Conservation (phyloP, 2,797 vertebrate species). For the Peromyscus attwateri region DNA sequence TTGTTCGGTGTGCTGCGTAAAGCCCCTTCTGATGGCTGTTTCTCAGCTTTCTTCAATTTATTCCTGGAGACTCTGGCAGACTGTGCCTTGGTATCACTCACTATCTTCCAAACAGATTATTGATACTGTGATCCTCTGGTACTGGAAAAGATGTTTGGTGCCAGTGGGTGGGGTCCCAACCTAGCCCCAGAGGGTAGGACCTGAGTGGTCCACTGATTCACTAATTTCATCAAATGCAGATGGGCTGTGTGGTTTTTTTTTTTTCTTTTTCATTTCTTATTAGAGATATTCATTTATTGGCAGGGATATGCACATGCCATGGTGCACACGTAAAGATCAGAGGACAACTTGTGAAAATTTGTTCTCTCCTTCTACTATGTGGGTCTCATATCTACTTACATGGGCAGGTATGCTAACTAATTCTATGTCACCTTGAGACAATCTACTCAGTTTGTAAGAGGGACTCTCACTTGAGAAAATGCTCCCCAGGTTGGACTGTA, state of each 20-base stretch:
- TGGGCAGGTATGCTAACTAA: background rate
- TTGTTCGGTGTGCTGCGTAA: background rate
- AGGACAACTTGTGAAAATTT: background rate
- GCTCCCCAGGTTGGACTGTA: background rate
- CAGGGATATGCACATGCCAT: too few species aligned
- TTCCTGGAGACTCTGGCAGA: background rate
- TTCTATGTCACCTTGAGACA: background rate
- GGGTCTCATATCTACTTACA: background rate
- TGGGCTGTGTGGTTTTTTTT: background rate
- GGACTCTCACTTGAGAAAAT: background rate
- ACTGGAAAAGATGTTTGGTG: background rate
- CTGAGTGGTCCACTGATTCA: background rate
- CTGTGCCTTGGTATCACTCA: background rate
- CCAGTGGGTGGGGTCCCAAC: background rate
- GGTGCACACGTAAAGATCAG: background rate
- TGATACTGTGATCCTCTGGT: background rate
- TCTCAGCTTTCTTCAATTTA: background rate
- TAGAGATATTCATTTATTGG: background rate
- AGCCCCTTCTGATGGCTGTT: too few species aligned
- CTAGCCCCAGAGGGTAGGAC: background rate
- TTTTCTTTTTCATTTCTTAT: background rate
- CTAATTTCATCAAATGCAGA: background rate
- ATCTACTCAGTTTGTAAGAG: background rate
- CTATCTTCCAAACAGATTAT: background rate
- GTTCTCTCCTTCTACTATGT: background rate